phyloP scores from a whole-genome alignment of 1,140 invertebrate species.

The Thaumatotibia leucotreta region DNA sequence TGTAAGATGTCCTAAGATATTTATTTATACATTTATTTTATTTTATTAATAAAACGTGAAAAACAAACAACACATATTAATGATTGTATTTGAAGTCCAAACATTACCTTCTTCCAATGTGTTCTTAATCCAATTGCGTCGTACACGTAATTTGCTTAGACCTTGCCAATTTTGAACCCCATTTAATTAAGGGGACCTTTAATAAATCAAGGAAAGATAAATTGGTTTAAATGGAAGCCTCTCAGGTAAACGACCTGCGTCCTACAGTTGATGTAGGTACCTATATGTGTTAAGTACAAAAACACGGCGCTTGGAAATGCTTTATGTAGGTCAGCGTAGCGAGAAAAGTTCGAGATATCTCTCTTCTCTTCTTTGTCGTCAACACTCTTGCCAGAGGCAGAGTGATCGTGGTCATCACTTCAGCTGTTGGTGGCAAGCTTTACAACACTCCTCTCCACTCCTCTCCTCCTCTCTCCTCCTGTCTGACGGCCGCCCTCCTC shows the following conservation, averaged over 20 bases:
- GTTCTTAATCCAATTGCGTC: conserved; percentile 21
- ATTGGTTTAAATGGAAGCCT: conserved; percentile 52
- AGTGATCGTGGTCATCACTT: too few species aligned
- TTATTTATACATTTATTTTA: too few species aligned
- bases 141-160: conserved; percentile 38
- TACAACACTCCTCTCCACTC: too few species aligned
- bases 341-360: not conserved
- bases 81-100: not conserved
- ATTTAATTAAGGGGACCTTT: conserved; percentile 53
- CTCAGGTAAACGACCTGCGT: conserved; percentile 20
- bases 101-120: not conserved
- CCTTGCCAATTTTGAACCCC: conserved; percentile 39
- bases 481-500: too few species aligned
- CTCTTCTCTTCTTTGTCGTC: too few species aligned
- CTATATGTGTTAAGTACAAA: not conserved
- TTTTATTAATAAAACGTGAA: too few species aligned
- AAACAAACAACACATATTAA: too few species aligned
- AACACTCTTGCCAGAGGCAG: too few species aligned
- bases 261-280: not conserved
- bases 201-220: conserved; percentile 61
- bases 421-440: too few species aligned
- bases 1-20: too few species aligned
- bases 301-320: not conserved
- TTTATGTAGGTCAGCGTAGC: not conserved
- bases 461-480: too few species aligned